Conservation (phyloP, 2,113 vertebrate genomes). For the Cromileptes altivelis region DNA sequence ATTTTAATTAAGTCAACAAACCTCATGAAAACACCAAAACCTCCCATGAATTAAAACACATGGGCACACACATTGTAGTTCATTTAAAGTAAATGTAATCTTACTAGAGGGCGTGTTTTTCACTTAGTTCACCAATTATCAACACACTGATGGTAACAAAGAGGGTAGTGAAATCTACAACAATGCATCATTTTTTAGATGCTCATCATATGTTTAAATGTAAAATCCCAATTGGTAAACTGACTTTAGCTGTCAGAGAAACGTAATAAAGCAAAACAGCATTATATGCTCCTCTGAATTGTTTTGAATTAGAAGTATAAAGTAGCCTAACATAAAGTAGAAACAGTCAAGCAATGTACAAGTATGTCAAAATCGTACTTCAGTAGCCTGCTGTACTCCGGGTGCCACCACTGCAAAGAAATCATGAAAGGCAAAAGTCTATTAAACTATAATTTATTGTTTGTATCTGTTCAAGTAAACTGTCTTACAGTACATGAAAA, state of each 20-base stretch:
- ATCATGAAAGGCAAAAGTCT: neutral
- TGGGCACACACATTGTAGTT: no score
- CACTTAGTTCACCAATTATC: no score
- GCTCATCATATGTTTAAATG: neutral
- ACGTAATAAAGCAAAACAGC: neutral
- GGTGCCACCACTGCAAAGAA: neutral
- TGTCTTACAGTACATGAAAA: neutral
- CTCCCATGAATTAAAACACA: no score
- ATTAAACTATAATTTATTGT: slow-evolving; percentile 56
- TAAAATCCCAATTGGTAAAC: neutral
- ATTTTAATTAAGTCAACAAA: no score
- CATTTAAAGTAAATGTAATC: no score
- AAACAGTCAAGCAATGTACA: neutral
- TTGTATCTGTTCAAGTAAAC: slow-evolving; percentile 11
- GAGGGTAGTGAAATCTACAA: no score
- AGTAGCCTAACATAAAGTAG: neutral
- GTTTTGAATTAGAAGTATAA: neutral
- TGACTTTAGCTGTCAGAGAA: neutral
- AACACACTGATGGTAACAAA: no score
- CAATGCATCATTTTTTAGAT: no score
- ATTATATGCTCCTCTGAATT: neutral
- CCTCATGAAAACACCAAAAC: no score
- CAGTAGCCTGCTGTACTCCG: neutral
- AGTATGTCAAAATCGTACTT: no score
- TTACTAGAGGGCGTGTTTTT: no score